phyloP scores from a whole-genome alignment of 2,888 invertebrate species.

The Liopterus haemorrhoidalis region DNA sequence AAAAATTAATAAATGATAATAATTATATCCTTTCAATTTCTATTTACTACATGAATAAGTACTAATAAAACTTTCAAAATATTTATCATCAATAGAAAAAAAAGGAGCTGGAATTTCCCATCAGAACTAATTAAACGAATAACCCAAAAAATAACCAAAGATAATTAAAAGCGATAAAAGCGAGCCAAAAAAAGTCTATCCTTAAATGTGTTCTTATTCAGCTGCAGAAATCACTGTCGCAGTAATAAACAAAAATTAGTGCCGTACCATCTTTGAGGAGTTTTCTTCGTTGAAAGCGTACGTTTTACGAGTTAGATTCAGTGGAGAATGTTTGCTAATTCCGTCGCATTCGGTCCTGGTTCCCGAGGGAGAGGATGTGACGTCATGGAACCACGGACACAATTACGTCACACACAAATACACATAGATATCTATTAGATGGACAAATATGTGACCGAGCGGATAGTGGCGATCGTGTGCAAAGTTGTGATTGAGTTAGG shows the following conservation, averaged over 20 bases:
- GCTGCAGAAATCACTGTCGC: conserved; percentile 17
- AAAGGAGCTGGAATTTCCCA: too few relatives aligned
- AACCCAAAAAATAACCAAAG: too few relatives aligned
- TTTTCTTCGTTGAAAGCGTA: neutral
- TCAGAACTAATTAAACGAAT: too few relatives aligned
- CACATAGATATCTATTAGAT: conserved; percentile 45
- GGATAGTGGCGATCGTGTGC: conserved; percentile 40
- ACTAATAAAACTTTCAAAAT: too few relatives aligned
- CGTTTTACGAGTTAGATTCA: neutral
- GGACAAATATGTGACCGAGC: conserved; percentile 35
- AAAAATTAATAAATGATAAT: too few relatives aligned
- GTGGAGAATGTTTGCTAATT: conserved; percentile 33
- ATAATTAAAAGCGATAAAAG: too few relatives aligned
- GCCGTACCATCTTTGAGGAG: neutral
- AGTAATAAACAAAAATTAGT: conserved; percentile 20
- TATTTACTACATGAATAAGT: too few relatives aligned
- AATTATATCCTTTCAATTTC: too few relatives aligned
- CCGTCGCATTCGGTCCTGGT: conserved; percentile 24
- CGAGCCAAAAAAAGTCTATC: too few relatives aligned
- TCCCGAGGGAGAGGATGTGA: conserved; percentile 35
- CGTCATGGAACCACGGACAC: conserved; percentile 37
- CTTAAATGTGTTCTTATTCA: too few relatives aligned
- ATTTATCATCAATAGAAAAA: too few relatives aligned
- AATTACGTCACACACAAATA: conserved; percentile 41
- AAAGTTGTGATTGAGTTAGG: conserved; percentile 45